A percentile compares a stretch with the other conserved stretches of the same genome.
These are phyloP conservation scores for Drosophila melanogaster DNA, from an alignment of 1,140 invertebrate species.

Conservation along the genomic window DNA sequence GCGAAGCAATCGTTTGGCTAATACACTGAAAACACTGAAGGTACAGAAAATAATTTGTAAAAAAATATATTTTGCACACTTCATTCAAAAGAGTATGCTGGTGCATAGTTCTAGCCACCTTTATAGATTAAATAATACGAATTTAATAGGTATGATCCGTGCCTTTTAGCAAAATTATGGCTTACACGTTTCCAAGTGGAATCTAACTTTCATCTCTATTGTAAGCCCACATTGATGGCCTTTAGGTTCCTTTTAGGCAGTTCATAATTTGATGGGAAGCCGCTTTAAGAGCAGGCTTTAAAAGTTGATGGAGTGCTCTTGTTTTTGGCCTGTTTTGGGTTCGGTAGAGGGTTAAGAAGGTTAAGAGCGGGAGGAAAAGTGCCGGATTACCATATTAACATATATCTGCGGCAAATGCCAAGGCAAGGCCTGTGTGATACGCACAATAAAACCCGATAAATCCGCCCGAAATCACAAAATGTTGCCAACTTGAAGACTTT, in stretches of 20 bases:
- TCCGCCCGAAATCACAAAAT: conserved; percentile 72
- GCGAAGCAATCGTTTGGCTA: conserved; percentile 1
- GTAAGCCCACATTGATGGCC: conserved; percentile 34
- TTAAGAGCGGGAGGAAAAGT: conserved; percentile 6
- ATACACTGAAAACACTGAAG: conserved; percentile 2
- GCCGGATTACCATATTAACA: conserved; percentile 69
- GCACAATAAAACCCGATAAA: conserved; percentile 81
- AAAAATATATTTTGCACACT: background rate
- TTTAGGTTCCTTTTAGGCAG: conserved; percentile 9
- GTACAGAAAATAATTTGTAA: background rate
- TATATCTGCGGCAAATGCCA: conserved; percentile 74
- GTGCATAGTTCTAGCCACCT: background rate
- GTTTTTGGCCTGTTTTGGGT: background rate
- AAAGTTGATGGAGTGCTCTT: conserved; percentile 56
- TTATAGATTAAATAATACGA: background rate
- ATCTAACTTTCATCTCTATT: conserved; percentile 20
- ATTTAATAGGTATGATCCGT: background rate
- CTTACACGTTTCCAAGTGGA: conserved; percentile 1
- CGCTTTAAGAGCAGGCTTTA: conserved; percentile 55
- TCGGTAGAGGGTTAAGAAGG: background rate
- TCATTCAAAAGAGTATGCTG: too few relatives aligned
- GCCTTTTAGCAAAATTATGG: conserved; percentile 17
- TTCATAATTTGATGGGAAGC: conserved; percentile 58
- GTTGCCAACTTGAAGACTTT: conserved; percentile 71
- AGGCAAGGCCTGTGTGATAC: conserved; percentile 58